Base-by-base conservation (phyloP, 2,888 invertebrate species). In the Acrocyrtus sp. region DNA sequence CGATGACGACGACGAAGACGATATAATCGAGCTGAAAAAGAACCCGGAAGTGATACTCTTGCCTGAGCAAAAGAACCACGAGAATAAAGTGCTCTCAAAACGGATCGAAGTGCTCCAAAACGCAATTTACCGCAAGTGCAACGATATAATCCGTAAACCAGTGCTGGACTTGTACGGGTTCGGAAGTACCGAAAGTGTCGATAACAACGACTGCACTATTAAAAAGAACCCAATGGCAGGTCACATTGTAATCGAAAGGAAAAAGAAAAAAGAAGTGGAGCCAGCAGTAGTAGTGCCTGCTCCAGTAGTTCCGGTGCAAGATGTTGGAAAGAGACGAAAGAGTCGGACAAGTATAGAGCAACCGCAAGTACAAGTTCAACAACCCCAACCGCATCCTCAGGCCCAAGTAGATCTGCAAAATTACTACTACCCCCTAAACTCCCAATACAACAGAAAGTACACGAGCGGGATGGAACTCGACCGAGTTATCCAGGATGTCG, bases 401-500 rank as follows among this genome's bases (percentile, higher is more conserved):
- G 27, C 29, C 26, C n/a, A 26, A 27, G 34, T 19, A n/a, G 3
- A 8, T 10, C 53, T 3, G 10, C 53, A 29, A n/a, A n/a, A n/a
- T n/a, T n/a, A n/a, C n/a, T n/a, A n/a, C 27, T 26, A 8, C 15
- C 15, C 29, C 12, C n/a, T 3, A 26, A 29, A 15, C 53, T 21
- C n/a, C 21, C 50, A 50, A 50, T 12, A 22, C 21, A 53, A 53
- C 53, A 56, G 22, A 26, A 54, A 56, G 34, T 56, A 65, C 47
- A 56, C 65, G 17, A 56, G 26, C 24, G 27, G 43, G 34, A 3
- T 29, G 1, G 67, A 67, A 1, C 50, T 67, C 5, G 67, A 67
- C 47, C 8, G 57, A n/a, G 67, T 67, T 1, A 67, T 67, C 27
- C 67, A 57, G n/a, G 67, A 67, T 29, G 67, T 67, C 4, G 67